These are phyloP conservation scores for Oostethus manadensis DNA, from an alignment of 2,113 vertebrate genomes.

Conservation along the genomic window DNA sequence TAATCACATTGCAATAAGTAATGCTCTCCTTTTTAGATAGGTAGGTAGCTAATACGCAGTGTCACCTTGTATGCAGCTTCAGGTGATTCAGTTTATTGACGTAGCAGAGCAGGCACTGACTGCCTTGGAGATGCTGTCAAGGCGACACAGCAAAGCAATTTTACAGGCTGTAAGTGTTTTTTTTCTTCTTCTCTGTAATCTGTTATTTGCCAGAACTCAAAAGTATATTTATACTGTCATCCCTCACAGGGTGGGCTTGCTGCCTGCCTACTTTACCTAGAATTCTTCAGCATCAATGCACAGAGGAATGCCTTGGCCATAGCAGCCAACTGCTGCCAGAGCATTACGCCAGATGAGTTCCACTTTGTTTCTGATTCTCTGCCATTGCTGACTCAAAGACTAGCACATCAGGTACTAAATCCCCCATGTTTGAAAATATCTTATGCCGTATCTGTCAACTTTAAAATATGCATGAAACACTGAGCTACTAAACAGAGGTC, in stretches of 20 bases:
- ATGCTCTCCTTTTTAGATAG: slow-evolving; percentile 19
- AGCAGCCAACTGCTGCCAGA: slow-evolving; percentile 98
- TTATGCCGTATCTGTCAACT: neutral
- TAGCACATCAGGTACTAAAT: slow-evolving; percentile 90
- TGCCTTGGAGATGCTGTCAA: slow-evolving; percentile 95
- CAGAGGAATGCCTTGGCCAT: slow-evolving; percentile 98
- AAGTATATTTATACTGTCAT: slow-evolving; percentile 1
- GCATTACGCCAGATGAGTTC: slow-evolving; percentile 97
- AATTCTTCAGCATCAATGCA: slow-evolving; percentile 99
- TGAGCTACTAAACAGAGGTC: too few relatives aligned
- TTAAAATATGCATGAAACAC: too few relatives aligned
- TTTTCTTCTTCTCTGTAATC: neutral
- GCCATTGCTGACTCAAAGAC: slow-evolving; percentile 93
- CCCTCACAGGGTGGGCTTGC: slow-evolving; percentile 86
- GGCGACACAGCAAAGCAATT: slow-evolving; percentile 98
- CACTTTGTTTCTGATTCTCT: slow-evolving; percentile 98
- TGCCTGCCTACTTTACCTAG: slow-evolving; percentile 93
- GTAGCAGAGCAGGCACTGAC: slow-evolving; percentile 97
- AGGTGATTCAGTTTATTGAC: slow-evolving; percentile 99
- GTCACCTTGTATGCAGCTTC: slow-evolving; percentile 75
- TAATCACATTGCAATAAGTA: neutral
- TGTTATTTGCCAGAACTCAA: neutral
- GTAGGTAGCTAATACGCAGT: slow-evolving; percentile 25
- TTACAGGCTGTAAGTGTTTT: slow-evolving; percentile 88
- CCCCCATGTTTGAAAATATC: neutral